Base-by-base conservation (phyloP, 2,888 invertebrate species). In the Minunthozetes semirufus region DNA sequence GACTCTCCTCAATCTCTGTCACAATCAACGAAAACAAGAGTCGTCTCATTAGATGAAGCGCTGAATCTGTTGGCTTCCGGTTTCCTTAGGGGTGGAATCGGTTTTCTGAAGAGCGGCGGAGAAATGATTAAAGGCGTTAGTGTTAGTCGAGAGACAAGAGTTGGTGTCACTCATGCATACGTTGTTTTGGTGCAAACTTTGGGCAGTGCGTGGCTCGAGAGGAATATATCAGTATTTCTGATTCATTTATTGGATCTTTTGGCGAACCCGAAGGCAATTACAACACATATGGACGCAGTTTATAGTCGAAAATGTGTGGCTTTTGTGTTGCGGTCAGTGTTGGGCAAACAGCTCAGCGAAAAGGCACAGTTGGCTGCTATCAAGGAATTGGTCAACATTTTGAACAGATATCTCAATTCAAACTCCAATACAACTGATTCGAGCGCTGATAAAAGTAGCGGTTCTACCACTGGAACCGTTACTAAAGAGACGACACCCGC, bases 251-350 rank as follows among this genome's bases (percentile, higher is more conserved):
- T 98, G 72, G 94, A 96, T 81, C 85, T 98, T 78, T 94, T 86
- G 2, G 93, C 94, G 0, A 95, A 94, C 84, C 95, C 96, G 0
- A 94, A 94, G 84, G 94, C 95, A 0, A 93, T 94, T 0, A 92
- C 93, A 17, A 94, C 94, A 0, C 98, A 99, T 81, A 95, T 97
- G 0, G 97, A 98, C 83, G 95, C 96, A 17, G 96, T 98, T 1
- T 96, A 97, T 83, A 95, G 97, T 0, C 88, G 98, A 79, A 96
- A 96, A 84, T 99, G 98, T 83, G 93, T 98, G 77, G 93, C 92
- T 82, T 99, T 95, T 83, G 94, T 98, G 79, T 85, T 98, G 74
- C 88, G 95, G 71, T 91, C 93, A 77, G 90, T 94, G 0, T 87
- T 98, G 50, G 96, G 98, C 0, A 91, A 93, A 82, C 90, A 98